Base-by-base conservation (phyloP, 1,140 invertebrate genomes). In the Caligus rogercresseyi region DNA sequence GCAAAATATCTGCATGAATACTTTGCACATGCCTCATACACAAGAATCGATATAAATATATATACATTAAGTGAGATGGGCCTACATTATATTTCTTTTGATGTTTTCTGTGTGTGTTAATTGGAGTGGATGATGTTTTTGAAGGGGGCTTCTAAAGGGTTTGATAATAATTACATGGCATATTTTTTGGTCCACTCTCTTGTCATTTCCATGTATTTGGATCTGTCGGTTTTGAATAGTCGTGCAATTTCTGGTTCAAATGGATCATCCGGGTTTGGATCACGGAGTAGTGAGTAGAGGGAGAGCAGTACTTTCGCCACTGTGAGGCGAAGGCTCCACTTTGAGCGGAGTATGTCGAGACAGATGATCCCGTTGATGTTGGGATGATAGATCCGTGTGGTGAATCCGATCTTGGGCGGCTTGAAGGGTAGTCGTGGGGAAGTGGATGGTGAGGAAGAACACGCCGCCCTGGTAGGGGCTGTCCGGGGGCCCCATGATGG, bases 381-480 rank as follows among this genome's bases (percentile, higher is more conserved):
- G 20, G 79, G 78, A 68, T 81, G 78, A 68, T 79, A 80, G 63
- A 80, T 79, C 65, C 73, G 72, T 54, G 79, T 80, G 54, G 75
- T 77, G 67, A 80, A 81, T 16, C 31, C 69, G 74, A 83, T 82
- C 86, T 97, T 92, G 71, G 93, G 93, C 75, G 93, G 93, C 82
- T 97, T 96, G 76, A 97, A 98, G 94, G 94, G 78, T 98, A 98
- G 77, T 98, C 93, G 83, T 89, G 92, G 71, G 94, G 76, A 98
- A 98, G 77, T 94, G 89, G 80, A 98, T 98, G 76, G 90, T 94
- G 80, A 98, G 80, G 79, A 97, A 97, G 79, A 98, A 98, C 72
- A 97, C 91, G 70, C 94, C 94, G 72, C 92, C 92, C 81, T 95
- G 89, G 75, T 94, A 96, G 74, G 90, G 89, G 80, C 89, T 93